Evolutionary conservation across 2,113 vertebrate species (phyloP).

Genomic region (Lethenteron reissneri): DNA sequence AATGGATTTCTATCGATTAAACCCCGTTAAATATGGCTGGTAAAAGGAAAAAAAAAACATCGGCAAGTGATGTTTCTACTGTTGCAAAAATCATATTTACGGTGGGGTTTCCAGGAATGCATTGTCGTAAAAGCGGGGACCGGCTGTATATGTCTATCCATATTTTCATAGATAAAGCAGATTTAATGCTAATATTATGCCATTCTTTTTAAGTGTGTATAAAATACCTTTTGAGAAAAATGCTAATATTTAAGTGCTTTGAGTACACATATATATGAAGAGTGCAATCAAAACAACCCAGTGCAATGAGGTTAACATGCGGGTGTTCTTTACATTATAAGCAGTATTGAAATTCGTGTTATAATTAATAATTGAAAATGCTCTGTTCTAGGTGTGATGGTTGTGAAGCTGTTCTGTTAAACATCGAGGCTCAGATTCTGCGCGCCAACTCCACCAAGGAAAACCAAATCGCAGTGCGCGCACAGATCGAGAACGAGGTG

Average conservation of each 20-base stretch:
- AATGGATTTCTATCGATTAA: too few relatives aligned
- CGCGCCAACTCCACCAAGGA: constrained; percentile 83
- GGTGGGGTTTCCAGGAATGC: too few relatives aligned
- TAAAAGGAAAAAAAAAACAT: too few relatives aligned
- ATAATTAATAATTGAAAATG: background rate
- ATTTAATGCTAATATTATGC: background rate
- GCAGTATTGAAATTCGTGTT: constrained; percentile 7
- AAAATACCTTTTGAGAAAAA: background rate
- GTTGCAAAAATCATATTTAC: too few relatives aligned
- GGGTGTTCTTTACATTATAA: rapidly evolving
- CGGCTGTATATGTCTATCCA: too few relatives aligned
- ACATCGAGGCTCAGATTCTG: constrained; percentile 79
- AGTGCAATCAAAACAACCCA: constrained; percentile 1
- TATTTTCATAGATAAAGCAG: too few relatives aligned
- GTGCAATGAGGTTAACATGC: background rate
- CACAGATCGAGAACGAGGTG: constrained; percentile 90
- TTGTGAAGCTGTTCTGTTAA: constrained; percentile 66
- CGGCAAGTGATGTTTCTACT: too few relatives aligned
- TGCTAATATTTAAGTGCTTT: background rate
- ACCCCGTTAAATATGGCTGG: too few relatives aligned
- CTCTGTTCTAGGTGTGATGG: constrained; percentile 51
- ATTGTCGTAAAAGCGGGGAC: too few relatives aligned
- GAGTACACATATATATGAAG: background rate
- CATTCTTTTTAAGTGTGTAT: background rate
- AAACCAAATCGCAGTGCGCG: constrained; percentile 71